Evolutionary conservation across 2,113 vertebrate species (phyloP), one percentile per base, ranked within the genome.

Genomic region (Hippocampus barbouri): DNA sequence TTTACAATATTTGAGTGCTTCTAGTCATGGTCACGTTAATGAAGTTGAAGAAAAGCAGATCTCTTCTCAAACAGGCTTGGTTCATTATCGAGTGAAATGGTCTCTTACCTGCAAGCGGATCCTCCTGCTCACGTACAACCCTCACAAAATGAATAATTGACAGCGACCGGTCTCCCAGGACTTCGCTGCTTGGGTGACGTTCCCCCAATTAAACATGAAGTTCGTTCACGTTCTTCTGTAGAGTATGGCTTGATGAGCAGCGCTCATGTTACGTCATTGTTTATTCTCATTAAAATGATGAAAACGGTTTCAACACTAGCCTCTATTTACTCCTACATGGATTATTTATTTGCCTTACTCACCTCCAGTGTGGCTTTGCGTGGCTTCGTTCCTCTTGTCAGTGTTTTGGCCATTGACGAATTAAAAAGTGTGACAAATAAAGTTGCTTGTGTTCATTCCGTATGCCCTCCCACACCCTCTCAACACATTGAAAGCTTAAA

Each of bases 61-160:
- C 69, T 81, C 76, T 38, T 80, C 65, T 72, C 80, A n/a, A 83
- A 76, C 75, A 73, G 73, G 43, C 47, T 41, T 30, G 62, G 73
- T 72, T 72, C 72, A 54, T 68, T 79, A 80, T 89, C 77, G 1
- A 71, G 61, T 79, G 56, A 59, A 38, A 68, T 38, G 11, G 40
- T 70, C 74, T 66, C 38, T 82, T 74, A 83, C 75, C 80, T 82
- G 91, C 85, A 91, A 93, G 73, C 67, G 71, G 91, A 93, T 87
- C 85, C 83, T 69, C 34, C 5, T 20, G 76, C 57, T 59, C 57
- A 8, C 72, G 79, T 80, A 79, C 76, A 4, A 6, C 34, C 34
- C 77, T 72, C 83, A 86, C 87, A 78, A 76, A 75, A 66, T 92
- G 66, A 92, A 92, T 92, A 85, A 92, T 92, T 91, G 68, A 92